phyloP scores from a whole-genome alignment of 1,140 invertebrate genomes.

The Procambarus clarkii region DNA sequence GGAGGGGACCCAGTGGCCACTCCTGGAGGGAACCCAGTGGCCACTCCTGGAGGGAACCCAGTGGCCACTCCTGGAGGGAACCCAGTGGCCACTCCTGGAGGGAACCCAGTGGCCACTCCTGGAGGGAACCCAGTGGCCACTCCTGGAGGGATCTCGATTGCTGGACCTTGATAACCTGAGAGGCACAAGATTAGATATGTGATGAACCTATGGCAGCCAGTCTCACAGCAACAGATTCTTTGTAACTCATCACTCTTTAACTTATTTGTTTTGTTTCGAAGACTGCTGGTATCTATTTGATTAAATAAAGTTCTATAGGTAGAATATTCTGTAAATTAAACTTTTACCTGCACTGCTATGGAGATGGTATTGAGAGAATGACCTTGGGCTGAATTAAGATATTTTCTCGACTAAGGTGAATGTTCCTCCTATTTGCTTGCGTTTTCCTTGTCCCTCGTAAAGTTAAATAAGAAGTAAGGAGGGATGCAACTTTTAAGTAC shows the following conservation, averaged over 20 bases:
- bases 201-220: not conserved
- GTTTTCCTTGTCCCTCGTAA: not conserved
- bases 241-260: not conserved
- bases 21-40: too few relatives aligned
- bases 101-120: too few relatives aligned
- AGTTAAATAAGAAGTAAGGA: not conserved
- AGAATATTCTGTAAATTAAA: not conserved
- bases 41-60: too few relatives aligned
- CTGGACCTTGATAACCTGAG: too few relatives aligned
- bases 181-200: too few relatives aligned
- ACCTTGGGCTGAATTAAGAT: not conserved
- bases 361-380: not conserved
- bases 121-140: too few relatives aligned
- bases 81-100: too few relatives aligned
- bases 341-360: constrained; percentile 4
- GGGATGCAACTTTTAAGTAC: not conserved
- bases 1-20: too few relatives aligned
- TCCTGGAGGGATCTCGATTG: too few relatives aligned
- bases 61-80: too few relatives aligned
- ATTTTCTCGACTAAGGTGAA: not conserved
- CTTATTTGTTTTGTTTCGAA: not conserved
- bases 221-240: not conserved
- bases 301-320: not conserved
- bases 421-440: not conserved
- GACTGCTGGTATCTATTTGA: not conserved